A percentile compares a stretch with the other conserved stretches of the same genome.
These are phyloP conservation scores for Cheirogaleus medius DNA, from an alignment of 2,113 vertebrate genomes.

Conservation along the genomic window DNA sequence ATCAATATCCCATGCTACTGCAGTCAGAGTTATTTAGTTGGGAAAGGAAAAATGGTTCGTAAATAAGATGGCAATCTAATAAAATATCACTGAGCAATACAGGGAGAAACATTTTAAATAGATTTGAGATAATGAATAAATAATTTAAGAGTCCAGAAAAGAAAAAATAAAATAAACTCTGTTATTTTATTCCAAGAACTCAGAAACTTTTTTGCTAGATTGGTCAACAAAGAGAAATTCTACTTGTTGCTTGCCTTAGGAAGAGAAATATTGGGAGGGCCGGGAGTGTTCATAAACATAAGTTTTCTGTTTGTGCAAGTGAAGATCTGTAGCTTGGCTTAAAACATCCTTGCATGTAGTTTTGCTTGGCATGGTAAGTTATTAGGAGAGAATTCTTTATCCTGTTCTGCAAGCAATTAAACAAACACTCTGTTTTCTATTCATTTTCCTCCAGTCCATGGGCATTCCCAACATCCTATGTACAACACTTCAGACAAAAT, in stretches of 20 bases:
- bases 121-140: background rate
- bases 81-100: background rate
- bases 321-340: background rate
- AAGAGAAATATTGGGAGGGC: background rate
- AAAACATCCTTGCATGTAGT: background rate
- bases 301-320: background rate
- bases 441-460: background rate
- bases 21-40: background rate
- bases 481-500: background rate
- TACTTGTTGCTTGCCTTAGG: background rate
- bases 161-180: background rate
- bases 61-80: background rate
- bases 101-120: background rate
- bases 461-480: background rate
- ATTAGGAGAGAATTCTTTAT: background rate
- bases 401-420: background rate
- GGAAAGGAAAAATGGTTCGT: background rate
- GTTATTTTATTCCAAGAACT: background rate
- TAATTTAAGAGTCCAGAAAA: background rate
- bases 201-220: background rate
- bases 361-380: background rate
- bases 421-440: background rate
- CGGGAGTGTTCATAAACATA: background rate
- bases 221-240: background rate
- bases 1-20: background rate